Evolutionary conservation across 2,797 vertebrate genomes (phyloP).

Genomic region (Ispidina picta): DNA sequence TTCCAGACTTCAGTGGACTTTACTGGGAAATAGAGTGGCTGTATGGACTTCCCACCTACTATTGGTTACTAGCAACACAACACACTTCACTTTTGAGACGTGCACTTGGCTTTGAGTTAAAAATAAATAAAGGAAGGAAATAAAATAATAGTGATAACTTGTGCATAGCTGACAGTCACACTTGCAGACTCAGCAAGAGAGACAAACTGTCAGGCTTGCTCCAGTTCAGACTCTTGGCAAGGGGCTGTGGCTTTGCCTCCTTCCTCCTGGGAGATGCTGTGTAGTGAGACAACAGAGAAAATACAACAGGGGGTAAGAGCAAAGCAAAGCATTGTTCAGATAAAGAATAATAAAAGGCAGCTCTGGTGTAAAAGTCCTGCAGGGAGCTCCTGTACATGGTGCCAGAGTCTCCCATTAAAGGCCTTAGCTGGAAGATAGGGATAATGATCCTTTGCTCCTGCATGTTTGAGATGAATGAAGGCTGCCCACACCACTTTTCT

Average conservation of each 20-base stretch:
- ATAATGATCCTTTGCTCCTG: not conserved
- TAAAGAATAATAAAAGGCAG: not conserved
- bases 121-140: not conserved
- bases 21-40: not conserved
- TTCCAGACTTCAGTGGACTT: not conserved
- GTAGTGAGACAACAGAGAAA: not conserved
- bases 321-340: not conserved
- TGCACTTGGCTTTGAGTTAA: not conserved
- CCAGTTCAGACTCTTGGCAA: accelerated
- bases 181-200: not conserved
- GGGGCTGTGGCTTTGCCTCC: not conserved
- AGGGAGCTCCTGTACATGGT: not conserved
- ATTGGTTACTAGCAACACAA: not conserved
- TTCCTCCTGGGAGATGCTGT: not conserved
- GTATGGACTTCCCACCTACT: not conserved
- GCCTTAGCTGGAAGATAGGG: not conserved
- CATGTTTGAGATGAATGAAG: not conserved
- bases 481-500: not conserved
- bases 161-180: not conserved
- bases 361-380: not conserved
- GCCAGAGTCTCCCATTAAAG: not conserved
- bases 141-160: not conserved
- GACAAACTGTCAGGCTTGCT: accelerated
- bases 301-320: not conserved
- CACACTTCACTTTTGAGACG: not conserved